These are phyloP conservation scores for Dryomyza anilis DNA, from an alignment of 2,888 invertebrate species.

Conservation along the genomic window DNA sequence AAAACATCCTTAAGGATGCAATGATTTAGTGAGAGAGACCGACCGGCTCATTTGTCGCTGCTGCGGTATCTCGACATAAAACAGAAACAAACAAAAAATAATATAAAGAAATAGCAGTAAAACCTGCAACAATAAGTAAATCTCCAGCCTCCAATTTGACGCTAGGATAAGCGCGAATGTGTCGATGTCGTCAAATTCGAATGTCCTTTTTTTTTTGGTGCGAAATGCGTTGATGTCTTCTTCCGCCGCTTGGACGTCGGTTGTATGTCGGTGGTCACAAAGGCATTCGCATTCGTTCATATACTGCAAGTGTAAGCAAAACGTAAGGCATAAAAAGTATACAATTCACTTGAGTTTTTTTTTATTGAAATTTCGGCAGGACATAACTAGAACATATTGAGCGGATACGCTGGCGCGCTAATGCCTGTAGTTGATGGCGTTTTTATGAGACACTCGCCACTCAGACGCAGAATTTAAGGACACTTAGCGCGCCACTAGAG, in stretches of 20 bases:
- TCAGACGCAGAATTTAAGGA: background rate
- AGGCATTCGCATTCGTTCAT: background rate
- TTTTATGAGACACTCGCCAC: slow-evolving; percentile 12
- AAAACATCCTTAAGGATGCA: slow-evolving; percentile 17
- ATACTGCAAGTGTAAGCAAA: slow-evolving; percentile 19
- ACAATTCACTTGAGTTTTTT: background rate
- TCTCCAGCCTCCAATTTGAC: slow-evolving; percentile 15
- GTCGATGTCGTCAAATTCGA: slow-evolving; percentile 18
- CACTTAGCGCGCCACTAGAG: slow-evolving; percentile 18
- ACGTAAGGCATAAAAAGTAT: background rate
- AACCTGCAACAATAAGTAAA: background rate
- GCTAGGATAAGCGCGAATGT: slow-evolving; percentile 22
- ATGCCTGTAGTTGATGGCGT: slow-evolving; percentile 17
- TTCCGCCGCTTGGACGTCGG: background rate
- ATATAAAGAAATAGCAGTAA: too few species aligned
- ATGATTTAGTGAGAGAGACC: too few species aligned
- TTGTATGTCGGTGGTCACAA: background rate
- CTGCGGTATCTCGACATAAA: background rate
- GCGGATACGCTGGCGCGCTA: background rate
- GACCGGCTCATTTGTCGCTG: slow-evolving; percentile 14
- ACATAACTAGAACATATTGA: slow-evolving; percentile 10
- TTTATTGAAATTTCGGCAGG: background rate
- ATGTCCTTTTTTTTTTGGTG: background rate
- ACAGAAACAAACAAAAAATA: background rate
- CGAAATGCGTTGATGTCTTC: background rate